phyloP scores from a whole-genome alignment of 2,888 invertebrate species.

The Ceriagrion tenellum region DNA sequence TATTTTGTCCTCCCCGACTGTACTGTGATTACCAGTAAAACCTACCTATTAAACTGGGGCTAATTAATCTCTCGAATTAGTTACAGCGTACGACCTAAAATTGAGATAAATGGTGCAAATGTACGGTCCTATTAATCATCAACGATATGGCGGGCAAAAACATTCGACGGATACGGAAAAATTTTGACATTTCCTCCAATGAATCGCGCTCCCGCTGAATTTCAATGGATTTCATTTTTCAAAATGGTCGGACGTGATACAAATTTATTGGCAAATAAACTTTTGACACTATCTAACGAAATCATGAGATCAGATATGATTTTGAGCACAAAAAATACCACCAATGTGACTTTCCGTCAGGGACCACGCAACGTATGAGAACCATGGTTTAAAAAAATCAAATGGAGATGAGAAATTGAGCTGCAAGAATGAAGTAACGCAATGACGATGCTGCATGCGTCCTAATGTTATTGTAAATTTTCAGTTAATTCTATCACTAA shows the following conservation, averaged over 20 bases:
- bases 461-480: too few species aligned
- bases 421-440: too few species aligned
- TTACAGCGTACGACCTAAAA: not conserved
- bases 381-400: too few species aligned
- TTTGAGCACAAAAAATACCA: not conserved
- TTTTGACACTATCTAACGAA: not conserved
- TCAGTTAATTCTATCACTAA: too few species aligned
- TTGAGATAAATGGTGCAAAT: slow-evolving; percentile 25
- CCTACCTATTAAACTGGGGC: slow-evolving; percentile 7
- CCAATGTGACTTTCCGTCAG: not conserved
- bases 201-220: not conserved
- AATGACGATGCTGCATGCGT: too few species aligned
- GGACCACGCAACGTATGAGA: not conserved
- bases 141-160: not conserved
- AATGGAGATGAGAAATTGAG: too few species aligned
- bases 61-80: slow-evolving; percentile 39
- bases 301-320: not conserved
- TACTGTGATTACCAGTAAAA: not conserved
- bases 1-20: not conserved
- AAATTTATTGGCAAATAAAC: not conserved
- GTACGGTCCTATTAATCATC: slow-evolving; percentile 13
- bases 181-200: not conserved
- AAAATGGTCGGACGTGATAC: not conserved
- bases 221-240: not conserved
- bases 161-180: not conserved